Percentiles rank a stretch among this genome's conserved stretches.
Evolutionary conservation across 2,113 vertebrate species (phyloP).

Genomic region (Cettia cetti): DNA sequence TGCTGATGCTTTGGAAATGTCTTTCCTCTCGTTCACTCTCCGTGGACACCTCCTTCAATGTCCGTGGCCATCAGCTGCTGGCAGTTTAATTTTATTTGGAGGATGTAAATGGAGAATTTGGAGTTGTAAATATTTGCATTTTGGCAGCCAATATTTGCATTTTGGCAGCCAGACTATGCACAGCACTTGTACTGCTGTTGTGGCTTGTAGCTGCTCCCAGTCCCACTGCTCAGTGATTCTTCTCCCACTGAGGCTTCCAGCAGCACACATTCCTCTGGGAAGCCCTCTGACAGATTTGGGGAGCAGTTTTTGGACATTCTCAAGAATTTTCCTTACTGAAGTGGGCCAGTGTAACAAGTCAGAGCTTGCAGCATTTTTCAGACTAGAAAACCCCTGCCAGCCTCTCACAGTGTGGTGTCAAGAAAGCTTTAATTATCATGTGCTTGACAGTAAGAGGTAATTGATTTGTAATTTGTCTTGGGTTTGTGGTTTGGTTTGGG

Average conservation of each 20-base stretch:
- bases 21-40: background rate
- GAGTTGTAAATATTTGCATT: background rate
- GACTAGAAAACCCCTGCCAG: background rate
- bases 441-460: background rate
- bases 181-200: background rate
- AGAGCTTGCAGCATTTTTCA: background rate
- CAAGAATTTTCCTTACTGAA: background rate
- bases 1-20: background rate
- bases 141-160: background rate
- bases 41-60: rapidly evolving
- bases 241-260: background rate
- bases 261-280: background rate
- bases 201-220: background rate
- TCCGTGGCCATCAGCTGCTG: background rate
- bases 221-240: background rate
- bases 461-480: conserved; percentile 1
- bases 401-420: background rate
- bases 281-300: background rate
- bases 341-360: background rate
- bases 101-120: background rate
- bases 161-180: background rate
- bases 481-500: background rate
- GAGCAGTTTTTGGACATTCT: background rate
- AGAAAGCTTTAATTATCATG: background rate
- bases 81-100: background rate